phyloP scores from a whole-genome alignment of 1,140 invertebrate species.

The Drosophila quadrilineata region DNA sequence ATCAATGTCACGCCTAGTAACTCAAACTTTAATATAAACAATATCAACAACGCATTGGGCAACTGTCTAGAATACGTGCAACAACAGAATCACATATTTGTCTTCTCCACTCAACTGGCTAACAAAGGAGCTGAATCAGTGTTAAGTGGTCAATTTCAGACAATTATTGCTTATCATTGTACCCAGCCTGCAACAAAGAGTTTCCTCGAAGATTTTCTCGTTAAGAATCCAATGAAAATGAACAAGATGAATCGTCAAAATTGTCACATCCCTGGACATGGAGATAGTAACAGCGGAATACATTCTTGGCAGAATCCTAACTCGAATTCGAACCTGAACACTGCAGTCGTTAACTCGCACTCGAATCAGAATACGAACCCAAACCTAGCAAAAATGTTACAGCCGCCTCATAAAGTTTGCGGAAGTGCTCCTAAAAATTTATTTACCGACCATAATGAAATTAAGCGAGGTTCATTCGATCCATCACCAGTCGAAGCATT shows the following conservation, averaged over 20 bases:
- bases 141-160: slow-evolving; percentile 92
- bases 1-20: slow-evolving; percentile 14
- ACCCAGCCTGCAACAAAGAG: slow-evolving; percentile 97
- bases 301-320: slow-evolving; percentile 21
- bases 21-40: slow-evolving; percentile 78
- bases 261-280: slow-evolving; percentile 37
- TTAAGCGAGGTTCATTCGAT: slow-evolving; percentile 79
- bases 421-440: slow-evolving; percentile 27
- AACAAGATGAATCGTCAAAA: slow-evolving; percentile 87
- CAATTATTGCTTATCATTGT: slow-evolving; percentile 97
- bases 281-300: too few relatives aligned
- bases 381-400: slow-evolving; percentile 46
- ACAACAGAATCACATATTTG: slow-evolving; percentile 98
- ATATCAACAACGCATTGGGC: slow-evolving; percentile 53
- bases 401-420: slow-evolving; percentile 42
- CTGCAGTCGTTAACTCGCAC: slow-evolving; percentile 1
- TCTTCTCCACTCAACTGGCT: slow-evolving; percentile 96
- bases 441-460: slow-evolving; percentile 44
- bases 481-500: slow-evolving; percentile 58
- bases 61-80: slow-evolving; percentile 86
- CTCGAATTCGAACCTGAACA: slow-evolving; percentile 1
- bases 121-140: slow-evolving; percentile 97
- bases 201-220: slow-evolving; percentile 91
- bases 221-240: slow-evolving; percentile 95
- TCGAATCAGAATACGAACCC: slow-evolving; percentile 10